Evolutionary conservation across 2,797 vertebrate genomes (phyloP).

Genomic region (Lacerta bilineata): DNA sequence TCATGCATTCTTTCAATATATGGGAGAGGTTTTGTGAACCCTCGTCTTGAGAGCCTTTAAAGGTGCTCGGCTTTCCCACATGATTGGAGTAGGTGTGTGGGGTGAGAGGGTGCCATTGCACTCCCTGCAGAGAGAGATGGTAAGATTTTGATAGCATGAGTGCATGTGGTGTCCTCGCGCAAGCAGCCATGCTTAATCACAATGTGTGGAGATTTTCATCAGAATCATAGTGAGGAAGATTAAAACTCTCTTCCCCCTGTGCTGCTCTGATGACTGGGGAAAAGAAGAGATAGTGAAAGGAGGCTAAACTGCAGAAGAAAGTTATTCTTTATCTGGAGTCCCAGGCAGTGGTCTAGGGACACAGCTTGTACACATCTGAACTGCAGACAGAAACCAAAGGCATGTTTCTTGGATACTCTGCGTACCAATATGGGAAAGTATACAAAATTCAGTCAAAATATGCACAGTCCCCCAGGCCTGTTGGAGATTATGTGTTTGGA

Average conservation of each 20-base stretch:
- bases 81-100: no score
- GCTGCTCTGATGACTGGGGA: background rate
- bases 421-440: no score
- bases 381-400: background rate
- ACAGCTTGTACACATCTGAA: background rate
- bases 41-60: background rate
- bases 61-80: background rate
- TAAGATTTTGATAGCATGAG: no score
- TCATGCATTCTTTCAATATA: no score
- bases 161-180: no score
- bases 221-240: background rate
- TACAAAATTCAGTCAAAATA: background rate
- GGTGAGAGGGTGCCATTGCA: background rate
- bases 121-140: no score
- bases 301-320: background rate
- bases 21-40: no score
- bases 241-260: background rate
- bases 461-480: background rate
- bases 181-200: background rate
- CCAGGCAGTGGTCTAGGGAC: background rate
- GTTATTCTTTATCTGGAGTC: no score
- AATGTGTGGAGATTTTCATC: background rate
- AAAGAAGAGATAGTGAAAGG: background rate
- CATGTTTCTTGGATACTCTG: background rate
- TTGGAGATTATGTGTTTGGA: background rate